Evolutionary conservation across 2,113 vertebrate species (phyloP).

Genomic region (Stegastes partitus): DNA sequence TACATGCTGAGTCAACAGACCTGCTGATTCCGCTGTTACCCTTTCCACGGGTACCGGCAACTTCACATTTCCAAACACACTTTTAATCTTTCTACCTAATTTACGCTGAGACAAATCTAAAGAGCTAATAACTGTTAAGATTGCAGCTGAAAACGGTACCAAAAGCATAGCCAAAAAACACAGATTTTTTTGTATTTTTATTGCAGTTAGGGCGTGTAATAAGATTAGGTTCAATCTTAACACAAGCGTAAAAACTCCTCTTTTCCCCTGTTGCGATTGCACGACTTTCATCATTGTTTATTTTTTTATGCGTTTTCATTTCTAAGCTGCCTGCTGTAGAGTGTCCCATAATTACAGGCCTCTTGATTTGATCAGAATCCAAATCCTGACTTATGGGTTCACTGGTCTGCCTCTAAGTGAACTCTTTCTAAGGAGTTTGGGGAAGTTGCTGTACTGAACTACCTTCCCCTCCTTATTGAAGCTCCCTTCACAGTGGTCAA

Average conservation of each 20-base stretch:
- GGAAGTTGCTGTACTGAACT: conserved; percentile 49
- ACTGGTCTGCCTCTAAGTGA: conserved; percentile 41
- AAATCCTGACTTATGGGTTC: conserved; percentile 54
- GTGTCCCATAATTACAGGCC: conserved; percentile 52
- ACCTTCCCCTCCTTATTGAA: conserved; percentile 33
- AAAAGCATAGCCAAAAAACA: conserved; percentile 15
- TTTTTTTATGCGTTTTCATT: conserved; percentile 59
- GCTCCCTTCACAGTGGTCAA: conserved; percentile 47
- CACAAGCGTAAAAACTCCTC: conserved; percentile 21
- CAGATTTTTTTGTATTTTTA: conserved; percentile 28
- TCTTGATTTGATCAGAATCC: conserved; percentile 50
- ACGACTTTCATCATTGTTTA: conserved; percentile 58
- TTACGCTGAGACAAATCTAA: conserved; percentile 46
- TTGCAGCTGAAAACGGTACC: conserved; percentile 45
- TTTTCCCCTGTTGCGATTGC: conserved; percentile 46
- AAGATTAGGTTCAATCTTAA: conserved; percentile 45
- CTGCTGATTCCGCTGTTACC: conserved; percentile 7
- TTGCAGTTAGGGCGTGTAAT: conserved; percentile 35
- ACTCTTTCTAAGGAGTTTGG: conserved; percentile 42
- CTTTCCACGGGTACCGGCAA: conserved; percentile 5
- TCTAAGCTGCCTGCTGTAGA: conserved; percentile 43
- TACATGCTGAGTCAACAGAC: conserved; percentile 24
- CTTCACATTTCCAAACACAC: conserved; percentile 58
- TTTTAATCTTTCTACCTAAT: conserved; percentile 64
- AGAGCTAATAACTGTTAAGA: conserved; percentile 59